Evolutionary conservation across 2,113 vertebrate genomes (phyloP).

Genomic region (Isichthys henryi): DNA sequence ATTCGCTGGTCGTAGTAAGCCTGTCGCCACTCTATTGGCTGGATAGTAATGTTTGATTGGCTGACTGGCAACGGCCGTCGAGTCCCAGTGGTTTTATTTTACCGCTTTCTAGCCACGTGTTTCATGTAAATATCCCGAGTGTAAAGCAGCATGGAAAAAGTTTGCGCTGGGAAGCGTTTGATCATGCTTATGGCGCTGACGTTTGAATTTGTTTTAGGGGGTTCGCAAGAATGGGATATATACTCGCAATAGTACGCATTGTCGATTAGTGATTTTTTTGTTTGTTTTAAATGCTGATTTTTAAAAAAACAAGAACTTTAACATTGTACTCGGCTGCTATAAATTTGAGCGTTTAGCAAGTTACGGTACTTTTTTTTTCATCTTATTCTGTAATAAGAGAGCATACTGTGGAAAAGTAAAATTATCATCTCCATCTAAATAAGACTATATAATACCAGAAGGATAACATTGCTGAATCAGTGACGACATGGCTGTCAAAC

Average conservation of each 20-base stretch:
- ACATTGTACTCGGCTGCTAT: not conserved
- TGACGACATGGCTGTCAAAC: not conserved
- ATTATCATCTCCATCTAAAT: not conserved
- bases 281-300: not conserved
- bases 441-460: not conserved
- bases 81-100: conserved; percentile 35
- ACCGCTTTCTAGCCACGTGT: conserved; percentile 61
- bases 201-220: not conserved
- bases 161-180: conserved; percentile 1
- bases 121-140: conserved; percentile 64
- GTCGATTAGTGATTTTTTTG: not conserved
- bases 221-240: not conserved
- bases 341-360: not conserved
- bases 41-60: conserved; percentile 50
- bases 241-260: not conserved
- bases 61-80: conserved; percentile 38
- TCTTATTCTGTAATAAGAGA: not conserved
- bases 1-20: conserved; percentile 49
- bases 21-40: conserved; percentile 47
- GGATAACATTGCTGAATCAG: not conserved
- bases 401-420: not conserved
- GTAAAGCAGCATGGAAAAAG: conserved; percentile 25
- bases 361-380: not conserved
- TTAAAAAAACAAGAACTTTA: not conserved
- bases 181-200: conserved; percentile 1